Evolutionary conservation across 2,797 vertebrate genomes (phyloP), one percentile per base, ranked within the genome.

Genomic region (Heteromormyrus szaboi): DNA sequence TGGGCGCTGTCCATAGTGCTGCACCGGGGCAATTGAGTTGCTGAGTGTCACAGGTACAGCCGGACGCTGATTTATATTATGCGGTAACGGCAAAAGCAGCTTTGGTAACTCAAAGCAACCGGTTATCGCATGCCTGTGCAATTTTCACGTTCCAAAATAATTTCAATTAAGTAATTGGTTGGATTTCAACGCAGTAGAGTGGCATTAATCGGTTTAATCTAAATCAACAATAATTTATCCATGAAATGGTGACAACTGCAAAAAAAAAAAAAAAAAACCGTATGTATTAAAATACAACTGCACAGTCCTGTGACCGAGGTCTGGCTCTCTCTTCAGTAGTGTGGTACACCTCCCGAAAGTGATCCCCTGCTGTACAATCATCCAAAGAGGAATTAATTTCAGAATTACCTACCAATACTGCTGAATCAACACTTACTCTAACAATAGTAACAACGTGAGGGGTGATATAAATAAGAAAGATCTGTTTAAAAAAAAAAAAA

Each of bases 1-100:
- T 68, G 88, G 94, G 93, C 95, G 94, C 94, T 96, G 95, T 95
- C 94, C 95, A 85, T 92, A 94, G 95, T 95, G 91, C 94, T 95
- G 94, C 94, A 94, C 90, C 89, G 87, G 90, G 87, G 89, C 92
- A 92, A 93, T 94, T 85, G 92, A 93, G 87, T 89, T 93, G 91
- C 84, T 48, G 88, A 90, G 84, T 90, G 88, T 89, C 89, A 88
- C 90, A 89, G 91, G 72, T 68, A 11, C 51, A 90, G 90, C 81
- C 83, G 81, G 59, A 88, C 44, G 84, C 79, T 89, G 89, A 88
- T 86, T 29, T 84, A 85, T 76, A n/a, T 41, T 8, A 8, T 85
- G 65, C 84, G 53, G 37, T 25, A 41, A 79, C 46, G 12, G 86
- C 54, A 46, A 54, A 54, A 48, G 44, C 46, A 11, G 33, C 22